Conservation (phyloP, 2,797 vertebrate species). For the Sebastes hubbsi region DNA sequence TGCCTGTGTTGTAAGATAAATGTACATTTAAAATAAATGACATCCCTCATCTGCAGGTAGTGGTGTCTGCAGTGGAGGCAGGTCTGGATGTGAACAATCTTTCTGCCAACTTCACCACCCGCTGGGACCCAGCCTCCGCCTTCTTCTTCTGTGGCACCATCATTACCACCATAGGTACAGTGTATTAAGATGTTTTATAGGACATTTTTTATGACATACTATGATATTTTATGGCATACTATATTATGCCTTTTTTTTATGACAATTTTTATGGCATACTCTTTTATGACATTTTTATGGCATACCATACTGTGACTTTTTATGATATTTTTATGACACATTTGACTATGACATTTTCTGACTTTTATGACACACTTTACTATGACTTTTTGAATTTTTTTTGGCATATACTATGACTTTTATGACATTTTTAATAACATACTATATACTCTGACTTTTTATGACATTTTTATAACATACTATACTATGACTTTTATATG, state of each 20-base stretch:
- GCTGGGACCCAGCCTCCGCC: slow-evolving; percentile 88
- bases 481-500: not conserved
- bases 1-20: not conserved
- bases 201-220: not conserved
- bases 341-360: not conserved
- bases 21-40: not conserved
- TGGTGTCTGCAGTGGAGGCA: slow-evolving; percentile 83
- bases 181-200: not conserved
- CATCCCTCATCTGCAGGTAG: slow-evolving; percentile 71
- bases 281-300: not conserved
- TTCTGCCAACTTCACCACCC: slow-evolving; percentile 78
- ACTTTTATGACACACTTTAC: not conserved
- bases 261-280: not conserved
- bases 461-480: too few relatives aligned
- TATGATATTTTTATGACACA: not conserved
- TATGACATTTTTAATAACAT: not conserved
- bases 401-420: not conserved
- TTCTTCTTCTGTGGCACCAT: slow-evolving; percentile 96
- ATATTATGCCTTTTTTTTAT: not conserved
- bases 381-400: not conserved
- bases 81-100: slow-evolving; percentile 84
- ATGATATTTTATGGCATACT: not conserved
- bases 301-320: not conserved
- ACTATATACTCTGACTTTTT: not conserved
- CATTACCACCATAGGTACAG: slow-evolving; percentile 90